Evolutionary conservation across 2,888 invertebrate genomes (phyloP).

Genomic region (Oconnorella tubifera): DNA sequence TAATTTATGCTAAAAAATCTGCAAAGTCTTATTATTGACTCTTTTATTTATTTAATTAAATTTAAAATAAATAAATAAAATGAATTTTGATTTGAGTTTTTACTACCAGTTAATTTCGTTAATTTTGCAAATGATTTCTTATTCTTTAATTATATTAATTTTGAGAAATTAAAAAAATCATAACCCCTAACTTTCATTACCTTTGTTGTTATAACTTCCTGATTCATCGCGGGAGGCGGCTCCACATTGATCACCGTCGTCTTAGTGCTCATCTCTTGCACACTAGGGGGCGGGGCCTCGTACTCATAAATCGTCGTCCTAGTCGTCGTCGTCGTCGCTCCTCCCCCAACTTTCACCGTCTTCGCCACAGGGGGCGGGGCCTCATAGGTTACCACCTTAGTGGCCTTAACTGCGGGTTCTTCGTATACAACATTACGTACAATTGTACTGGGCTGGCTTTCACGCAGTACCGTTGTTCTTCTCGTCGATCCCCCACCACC

Average conservation of each 20-base stretch:
- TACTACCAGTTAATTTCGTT: no score
- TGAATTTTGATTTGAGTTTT: no score
- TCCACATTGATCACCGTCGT: slow-evolving; percentile 4
- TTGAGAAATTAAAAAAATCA: no score
- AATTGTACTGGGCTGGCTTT: neutral
- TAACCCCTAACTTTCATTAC: no score
- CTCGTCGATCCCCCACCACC: neutral
- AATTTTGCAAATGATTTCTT: no score
- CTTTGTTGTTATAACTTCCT: no score
- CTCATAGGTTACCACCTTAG: slow-evolving; percentile 3
- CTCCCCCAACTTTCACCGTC: neutral
- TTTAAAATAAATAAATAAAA: no score
- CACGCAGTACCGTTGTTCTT: neutral
- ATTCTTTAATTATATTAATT: no score
- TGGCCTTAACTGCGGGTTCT: neutral
- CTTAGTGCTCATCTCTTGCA: neutral
- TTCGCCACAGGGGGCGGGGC: neutral
- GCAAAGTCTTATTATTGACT: no score
- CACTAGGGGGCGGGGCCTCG: neutral
- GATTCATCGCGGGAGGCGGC: neutral
- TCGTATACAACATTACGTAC: neutral
- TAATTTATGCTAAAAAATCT: no score
- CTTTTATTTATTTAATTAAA: no score
- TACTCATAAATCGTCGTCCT: slow-evolving; percentile 6
- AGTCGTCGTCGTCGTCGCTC: neutral